Evolutionary conservation across 1,140 invertebrate genomes (phyloP).

Genomic region (Brachionus rotundiformis): DNA sequence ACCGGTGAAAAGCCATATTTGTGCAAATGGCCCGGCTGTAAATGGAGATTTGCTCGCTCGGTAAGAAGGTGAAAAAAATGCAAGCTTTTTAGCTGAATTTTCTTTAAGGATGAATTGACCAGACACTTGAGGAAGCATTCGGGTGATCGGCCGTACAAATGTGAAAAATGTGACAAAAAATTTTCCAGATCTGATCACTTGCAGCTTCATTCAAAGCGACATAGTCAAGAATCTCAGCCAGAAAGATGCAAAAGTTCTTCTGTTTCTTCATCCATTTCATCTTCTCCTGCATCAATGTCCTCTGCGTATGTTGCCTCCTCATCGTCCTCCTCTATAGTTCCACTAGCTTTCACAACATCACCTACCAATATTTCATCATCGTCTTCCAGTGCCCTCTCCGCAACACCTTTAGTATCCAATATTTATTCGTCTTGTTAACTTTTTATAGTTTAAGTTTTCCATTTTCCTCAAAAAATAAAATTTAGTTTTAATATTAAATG

Average conservation of each 20-base stretch:
- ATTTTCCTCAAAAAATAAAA: neutral
- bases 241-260: slow-evolving; percentile 23
- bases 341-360: neutral
- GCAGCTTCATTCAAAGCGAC: slow-evolving; percentile 48
- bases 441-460: neutral
- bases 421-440: slow-evolving; percentile 16
- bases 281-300: neutral
- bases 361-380: neutral
- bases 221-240: neutral
- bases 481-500: slow-evolving; percentile 15
- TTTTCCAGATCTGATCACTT: slow-evolving; percentile 94
- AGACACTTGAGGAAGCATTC: slow-evolving; percentile 80
- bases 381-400: neutral
- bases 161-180: slow-evolving; percentile 85
- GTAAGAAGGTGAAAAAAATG: slow-evolving; percentile 52
- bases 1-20: slow-evolving; percentile 74
- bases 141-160: slow-evolving; percentile 94
- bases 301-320: slow-evolving; percentile 16
- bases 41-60: slow-evolving; percentile 79
- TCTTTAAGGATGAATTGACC: slow-evolving; percentile 55
- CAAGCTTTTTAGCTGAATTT: neutral
- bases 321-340: neutral
- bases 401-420: neutral
- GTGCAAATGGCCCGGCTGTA: slow-evolving; percentile 81
- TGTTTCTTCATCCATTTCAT: slow-evolving; percentile 15